Evolutionary conservation across 2,113 vertebrate species (phyloP), one percentile per base, ranked within the genome.

Genomic region (Diglossa brunneiventris): DNA sequence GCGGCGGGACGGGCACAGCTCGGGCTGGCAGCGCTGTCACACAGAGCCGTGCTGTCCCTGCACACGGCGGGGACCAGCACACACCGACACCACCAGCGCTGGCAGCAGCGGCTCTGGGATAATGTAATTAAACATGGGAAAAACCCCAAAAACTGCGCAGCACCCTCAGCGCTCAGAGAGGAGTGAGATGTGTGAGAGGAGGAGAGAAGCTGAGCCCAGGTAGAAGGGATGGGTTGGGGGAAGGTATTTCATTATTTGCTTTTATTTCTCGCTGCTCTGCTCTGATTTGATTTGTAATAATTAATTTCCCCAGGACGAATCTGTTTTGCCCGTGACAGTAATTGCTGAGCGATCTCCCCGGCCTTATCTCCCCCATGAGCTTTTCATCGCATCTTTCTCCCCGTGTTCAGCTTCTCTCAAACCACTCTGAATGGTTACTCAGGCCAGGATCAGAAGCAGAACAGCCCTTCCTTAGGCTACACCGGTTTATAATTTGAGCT

Each of bases 41-140:
- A 11, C 30, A 35, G 31, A 4, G 2, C 28, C 28, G 41, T 12
- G 26, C 52, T 24, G 59, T 7, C 30, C 19, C 63, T 6, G 27
- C 18, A 17, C n/a, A 10, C 8, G 6, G n/a, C 2, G 11, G 11
- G 1, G 1, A 26, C 4, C 3, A 18, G 17, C 9, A 3, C 62
- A 6, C 22, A 26, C 33, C 11, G 2, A 41, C 56, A 75, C 13
- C n/a, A 7, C 3, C 35, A 3, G 11, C 2, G 13, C 49, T 37
- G 37, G 37, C 37, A 37, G 37, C 37, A 37, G 8, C 37, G 37
- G 37, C 70, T 20, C 39, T 3, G 41, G 2, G 14, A n/a, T 26
- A 62, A 30, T 1, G 2, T 0, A 2, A 31, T 52, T 33, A 6
- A 79, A 44, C 17, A 21, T 10, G 30, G 13, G 6, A 7, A 3